Percentiles rank a stretch among this genome's conserved stretches.
These are phyloP conservation scores for Vidua chalybeata DNA, from an alignment of 2,113 vertebrate species.

Conservation along the genomic window DNA sequence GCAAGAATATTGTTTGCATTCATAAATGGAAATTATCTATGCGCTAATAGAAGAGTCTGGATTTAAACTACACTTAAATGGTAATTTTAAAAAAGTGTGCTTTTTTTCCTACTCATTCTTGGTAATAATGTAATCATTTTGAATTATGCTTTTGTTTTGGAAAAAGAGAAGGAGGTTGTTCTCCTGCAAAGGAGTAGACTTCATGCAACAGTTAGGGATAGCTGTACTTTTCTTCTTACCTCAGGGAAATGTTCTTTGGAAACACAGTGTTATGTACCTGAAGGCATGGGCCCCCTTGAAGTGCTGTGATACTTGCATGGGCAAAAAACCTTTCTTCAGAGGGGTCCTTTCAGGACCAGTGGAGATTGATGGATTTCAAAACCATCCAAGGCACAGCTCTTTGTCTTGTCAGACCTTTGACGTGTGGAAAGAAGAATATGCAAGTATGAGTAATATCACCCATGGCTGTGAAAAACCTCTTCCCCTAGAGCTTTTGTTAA, in stretches of 20 bases:
- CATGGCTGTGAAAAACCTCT: neutral
- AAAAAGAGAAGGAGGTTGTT: neutral
- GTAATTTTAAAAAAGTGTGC: accelerated
- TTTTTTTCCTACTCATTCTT: neutral
- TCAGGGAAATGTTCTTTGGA: neutral
- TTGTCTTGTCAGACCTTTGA: conserved; percentile 5
- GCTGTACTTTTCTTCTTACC: neutral
- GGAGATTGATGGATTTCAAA: conserved; percentile 22
- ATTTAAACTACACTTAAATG: neutral
- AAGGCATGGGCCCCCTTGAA: neutral
- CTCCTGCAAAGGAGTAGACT: neutral
- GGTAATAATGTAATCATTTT: neutral
- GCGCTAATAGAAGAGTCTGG: neutral
- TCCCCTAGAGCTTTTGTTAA: conserved; percentile 19
- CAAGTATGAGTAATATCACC: conserved; percentile 19
- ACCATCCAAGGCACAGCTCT: neutral
- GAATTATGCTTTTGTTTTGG: neutral
- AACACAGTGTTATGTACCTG: neutral
- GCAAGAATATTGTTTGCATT: neutral
- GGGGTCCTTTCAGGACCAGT: neutral
- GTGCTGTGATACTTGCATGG: neutral
- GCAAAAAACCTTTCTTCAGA: neutral
- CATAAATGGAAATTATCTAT: neutral
- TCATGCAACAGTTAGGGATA: neutral
- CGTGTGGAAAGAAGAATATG: neutral